Evolutionary conservation across 2,113 vertebrate species (phyloP).

Genomic region (Mesembrinibis cayennensis): DNA sequence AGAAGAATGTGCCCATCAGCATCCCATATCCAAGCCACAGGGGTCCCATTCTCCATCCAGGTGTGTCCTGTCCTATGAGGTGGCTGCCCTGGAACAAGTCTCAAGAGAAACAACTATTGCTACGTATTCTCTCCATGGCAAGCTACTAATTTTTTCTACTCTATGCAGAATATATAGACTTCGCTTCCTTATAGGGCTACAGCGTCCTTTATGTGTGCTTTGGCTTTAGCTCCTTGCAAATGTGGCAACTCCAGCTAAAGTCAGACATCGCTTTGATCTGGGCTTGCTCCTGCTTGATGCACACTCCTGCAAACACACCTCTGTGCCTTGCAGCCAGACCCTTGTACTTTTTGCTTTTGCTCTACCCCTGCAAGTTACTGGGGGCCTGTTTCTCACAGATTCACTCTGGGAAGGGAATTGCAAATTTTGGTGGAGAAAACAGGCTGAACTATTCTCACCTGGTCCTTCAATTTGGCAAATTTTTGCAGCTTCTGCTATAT

Average conservation of each 20-base stretch:
- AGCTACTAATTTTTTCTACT: not conserved
- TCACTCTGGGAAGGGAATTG: not conserved
- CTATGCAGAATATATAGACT: not conserved
- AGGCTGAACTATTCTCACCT: not conserved
- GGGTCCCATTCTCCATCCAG: accelerated
- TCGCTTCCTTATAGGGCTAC: not conserved
- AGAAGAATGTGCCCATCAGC: not conserved
- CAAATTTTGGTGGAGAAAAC: not conserved
- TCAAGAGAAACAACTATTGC: not conserved
- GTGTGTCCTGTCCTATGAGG: too few relatives aligned
- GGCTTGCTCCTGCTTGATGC: not conserved
- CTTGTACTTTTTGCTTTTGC: not conserved
- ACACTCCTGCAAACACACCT: not conserved
- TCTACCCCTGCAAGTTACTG: not conserved
- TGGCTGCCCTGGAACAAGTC: not conserved
- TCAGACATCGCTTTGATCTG: accelerated
- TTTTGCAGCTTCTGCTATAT: not conserved
- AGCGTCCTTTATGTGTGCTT: accelerated
- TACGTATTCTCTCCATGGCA: not conserved
- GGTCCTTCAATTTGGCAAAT: not conserved
- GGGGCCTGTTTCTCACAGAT: not conserved
- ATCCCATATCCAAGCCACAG: accelerated
- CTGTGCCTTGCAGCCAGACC: not conserved
- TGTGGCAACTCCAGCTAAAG: not conserved
- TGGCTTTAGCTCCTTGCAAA: not conserved